phyloP scores from a whole-genome alignment of 2,888 invertebrate genomes.

The Synergus japonicus region DNA sequence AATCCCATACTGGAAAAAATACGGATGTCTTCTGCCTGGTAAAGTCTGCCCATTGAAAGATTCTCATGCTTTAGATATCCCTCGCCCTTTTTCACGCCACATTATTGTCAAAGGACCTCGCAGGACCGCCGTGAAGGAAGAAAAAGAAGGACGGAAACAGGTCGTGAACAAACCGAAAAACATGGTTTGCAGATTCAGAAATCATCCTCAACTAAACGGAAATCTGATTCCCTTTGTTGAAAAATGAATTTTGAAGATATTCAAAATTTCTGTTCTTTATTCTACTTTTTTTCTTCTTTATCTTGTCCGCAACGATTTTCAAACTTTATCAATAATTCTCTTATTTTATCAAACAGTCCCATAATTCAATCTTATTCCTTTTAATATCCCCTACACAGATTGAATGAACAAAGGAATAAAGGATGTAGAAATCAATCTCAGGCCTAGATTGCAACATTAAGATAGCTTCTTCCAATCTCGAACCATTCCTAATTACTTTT shows the following conservation, averaged over 20 bases:
- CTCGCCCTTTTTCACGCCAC: conserved; percentile 37
- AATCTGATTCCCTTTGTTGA: background rate
- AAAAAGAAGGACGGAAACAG: conserved; percentile 1
- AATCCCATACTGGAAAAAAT: background rate
- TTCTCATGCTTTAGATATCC: conserved; percentile 39
- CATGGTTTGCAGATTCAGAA: conserved; percentile 4
- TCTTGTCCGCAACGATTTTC: too few species aligned
- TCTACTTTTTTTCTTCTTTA: too few species aligned
- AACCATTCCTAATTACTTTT: background rate
- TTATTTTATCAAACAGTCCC: too few species aligned
- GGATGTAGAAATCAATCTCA: too few species aligned
- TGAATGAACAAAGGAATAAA: too few species aligned
- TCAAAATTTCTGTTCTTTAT: too few species aligned
- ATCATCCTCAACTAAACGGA: background rate
- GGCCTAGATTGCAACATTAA: too few species aligned
- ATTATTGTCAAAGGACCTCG: conserved; percentile 36
- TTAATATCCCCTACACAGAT: too few species aligned
- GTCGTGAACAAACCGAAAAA: conserved; percentile 19
- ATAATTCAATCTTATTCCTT: too few species aligned
- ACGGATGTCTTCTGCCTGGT: conserved; percentile 14
- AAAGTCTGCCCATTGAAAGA: conserved; percentile 38
- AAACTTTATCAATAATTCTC: too few species aligned
- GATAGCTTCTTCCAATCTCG: background rate
- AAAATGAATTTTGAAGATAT: background rate
- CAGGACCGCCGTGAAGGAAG: conserved; percentile 25